Conservation (phyloP, 2,888 invertebrate genomes). For the Galeruca laticollis region DNA sequence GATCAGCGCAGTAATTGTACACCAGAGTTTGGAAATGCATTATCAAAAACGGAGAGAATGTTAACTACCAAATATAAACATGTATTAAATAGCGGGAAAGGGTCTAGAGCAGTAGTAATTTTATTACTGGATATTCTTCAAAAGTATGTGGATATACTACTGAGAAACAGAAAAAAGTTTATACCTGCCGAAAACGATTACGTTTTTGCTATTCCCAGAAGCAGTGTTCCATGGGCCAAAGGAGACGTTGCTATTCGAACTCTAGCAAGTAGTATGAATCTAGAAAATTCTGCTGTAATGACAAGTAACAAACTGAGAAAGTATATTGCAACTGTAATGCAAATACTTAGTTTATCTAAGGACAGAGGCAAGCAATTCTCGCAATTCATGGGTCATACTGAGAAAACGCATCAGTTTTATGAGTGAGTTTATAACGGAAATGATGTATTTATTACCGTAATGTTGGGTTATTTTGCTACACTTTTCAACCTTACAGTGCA, state of each 20-base stretch:
- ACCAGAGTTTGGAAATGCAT: conserved; percentile 47
- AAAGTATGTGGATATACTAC: conserved; percentile 45
- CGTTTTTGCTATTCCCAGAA: conserved; percentile 51
- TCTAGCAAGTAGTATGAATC: conserved; percentile 46
- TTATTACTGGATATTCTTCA: conserved; percentile 51
- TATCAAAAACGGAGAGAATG: conserved; percentile 48
- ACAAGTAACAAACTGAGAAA: conserved; percentile 52
- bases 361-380: conserved; percentile 45
- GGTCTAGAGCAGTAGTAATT: conserved; percentile 53
- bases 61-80: conserved; percentile 52
- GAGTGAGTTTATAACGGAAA: conserved; percentile 36
- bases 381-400: conserved; percentile 48
- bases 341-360: conserved; percentile 49
- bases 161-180: conserved; percentile 50
- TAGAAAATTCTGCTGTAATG: conserved; percentile 48
- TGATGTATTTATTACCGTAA: background rate
- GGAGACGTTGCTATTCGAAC: conserved; percentile 52
- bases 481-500: too few species aligned
- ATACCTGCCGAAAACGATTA: conserved; percentile 52
- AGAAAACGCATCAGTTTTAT: conserved; percentile 48
- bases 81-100: conserved; percentile 54
- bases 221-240: conserved; percentile 53
- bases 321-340: conserved; percentile 52
- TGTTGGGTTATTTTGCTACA: background rate
- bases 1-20: conserved; percentile 38